These are phyloP conservation scores for Phyto melanocephala DNA, from an alignment of 2,888 invertebrate species.

Conservation along the genomic window DNA sequence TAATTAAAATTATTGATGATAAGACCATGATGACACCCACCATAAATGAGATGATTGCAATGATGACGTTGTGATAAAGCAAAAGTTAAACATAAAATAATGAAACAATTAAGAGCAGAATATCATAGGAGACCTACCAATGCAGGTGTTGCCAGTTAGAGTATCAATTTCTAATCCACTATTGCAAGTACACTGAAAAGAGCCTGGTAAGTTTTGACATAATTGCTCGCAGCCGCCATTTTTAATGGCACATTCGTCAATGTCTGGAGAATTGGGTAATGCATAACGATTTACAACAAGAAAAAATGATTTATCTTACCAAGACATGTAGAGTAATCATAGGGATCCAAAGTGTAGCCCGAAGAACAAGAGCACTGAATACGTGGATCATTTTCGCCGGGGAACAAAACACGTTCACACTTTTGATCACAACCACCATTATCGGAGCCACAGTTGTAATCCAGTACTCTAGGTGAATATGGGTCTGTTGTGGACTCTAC, in stretches of 20 bases:
- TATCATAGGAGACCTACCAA: constrained; percentile 77
- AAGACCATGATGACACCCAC: background rate
- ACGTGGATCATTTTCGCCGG: constrained; percentile 76
- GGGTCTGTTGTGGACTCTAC: constrained; percentile 71
- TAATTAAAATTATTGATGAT: constrained; percentile 20
- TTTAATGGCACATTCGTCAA: constrained; percentile 81
- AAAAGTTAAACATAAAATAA: constrained; percentile 20
- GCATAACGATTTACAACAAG: background rate
- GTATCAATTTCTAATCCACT: constrained; percentile 80
- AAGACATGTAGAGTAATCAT: constrained; percentile 76
- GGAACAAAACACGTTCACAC: constrained; percentile 77
- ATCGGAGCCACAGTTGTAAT: constrained; percentile 77
- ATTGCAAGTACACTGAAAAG: constrained; percentile 81
- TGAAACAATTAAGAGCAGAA: constrained; percentile 16
- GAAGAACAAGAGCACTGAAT: constrained; percentile 75
- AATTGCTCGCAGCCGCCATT: constrained; percentile 81
- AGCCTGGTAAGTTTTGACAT: constrained; percentile 81
- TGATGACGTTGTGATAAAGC: constrained; percentile 25
- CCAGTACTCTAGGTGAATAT: constrained; percentile 72
- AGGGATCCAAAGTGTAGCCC: constrained; percentile 79
- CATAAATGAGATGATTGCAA: background rate
- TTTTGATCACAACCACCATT: constrained; percentile 80
- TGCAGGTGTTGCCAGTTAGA: constrained; percentile 79
- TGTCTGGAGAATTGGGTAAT: constrained; percentile 76
- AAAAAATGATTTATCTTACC: constrained; percentile 69